Base-by-base conservation (phyloP, 2,888 invertebrate species). In the Tetragonula carbonaria region DNA sequence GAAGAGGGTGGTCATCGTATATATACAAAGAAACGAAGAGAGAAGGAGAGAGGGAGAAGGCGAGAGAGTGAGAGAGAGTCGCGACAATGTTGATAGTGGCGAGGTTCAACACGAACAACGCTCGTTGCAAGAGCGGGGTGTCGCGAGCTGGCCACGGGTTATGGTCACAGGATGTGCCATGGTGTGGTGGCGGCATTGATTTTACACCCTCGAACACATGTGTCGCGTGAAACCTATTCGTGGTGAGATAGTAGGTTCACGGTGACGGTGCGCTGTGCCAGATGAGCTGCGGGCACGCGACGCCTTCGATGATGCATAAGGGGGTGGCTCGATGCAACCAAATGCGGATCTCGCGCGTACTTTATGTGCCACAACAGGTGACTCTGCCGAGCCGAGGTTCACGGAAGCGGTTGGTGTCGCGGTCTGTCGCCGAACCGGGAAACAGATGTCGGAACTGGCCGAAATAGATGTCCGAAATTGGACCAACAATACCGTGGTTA, bases 281-380 rank as follows among this genome's bases (percentile, higher is more conserved):
- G 93, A 94, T 93, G 93, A 94, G 92, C 92, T 91, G 86, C 82
- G 90, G 92, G 90, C 94, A 94, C 94, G 94, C 94, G 92, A 94
- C 91, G 87, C 79, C 88, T 88, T 82, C 88, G 89, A 92, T 93
- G 92, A 93, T 91, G 87, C 84, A 89, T 89, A 81, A 83, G 88
- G 78, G 84, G 78, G 78, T 65, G 85, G 71, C 72, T 76, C 79
- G 86, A 74, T 79, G 84, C 89, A 76, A 77, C 84, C 81, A 80
- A 89, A 90, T 86, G 86, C 88, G 84, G 87, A 89, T 87, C 87
- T 85, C 81, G 63, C 70, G 74, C 81, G 85, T 88, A 86, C 90
- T 90, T 92, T 92, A 84, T 73, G 86, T 85, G 85, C 88, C 86
- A 92, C 93, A 92, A 93, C 92, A 93, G 92, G 92, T 93, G 91